Base-by-base conservation (phyloP, 1,140 invertebrate genomes). In the Drosophila rhopaloa region DNA sequence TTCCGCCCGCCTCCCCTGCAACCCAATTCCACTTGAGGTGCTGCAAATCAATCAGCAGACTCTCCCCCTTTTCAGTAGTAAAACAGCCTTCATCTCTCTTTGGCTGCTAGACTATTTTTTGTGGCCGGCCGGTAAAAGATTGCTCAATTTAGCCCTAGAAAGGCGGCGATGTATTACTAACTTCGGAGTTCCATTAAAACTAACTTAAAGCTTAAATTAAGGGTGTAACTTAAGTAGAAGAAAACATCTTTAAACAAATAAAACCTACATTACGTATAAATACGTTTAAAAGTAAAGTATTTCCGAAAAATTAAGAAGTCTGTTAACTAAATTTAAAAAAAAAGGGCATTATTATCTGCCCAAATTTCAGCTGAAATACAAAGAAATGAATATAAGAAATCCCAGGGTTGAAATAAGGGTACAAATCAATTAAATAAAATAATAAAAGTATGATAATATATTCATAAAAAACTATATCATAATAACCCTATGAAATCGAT, bases 21-120 rank as follows among this genome's bases (percentile, higher is more conserved):
- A 44, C 48, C 43, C 47, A 50, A 50, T 43, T 48, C 32, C 81
- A 81, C 70, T 86, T 57, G 82, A 82, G 80, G 67, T 65, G 75
- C 61, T 48, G 55, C 80, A 75, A 82, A 83, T 82, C 80, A 82
- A 82, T 83, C 80, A 83, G 80, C 55, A 58, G 56, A 51, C 43
- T 35, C 48, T 51, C 54, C 37, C 65, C 43, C 13, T 43, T 46
- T 51, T 16, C 8, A 38, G 48, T 16, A 32, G 29, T 1, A 32
- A 32, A 32, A 24, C 41, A 53, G 56, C 13, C 43, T 47, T n/a
- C 32, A 24, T 40, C 43, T 41, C 6, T 16, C 48, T 63, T 32
- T 43, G 8, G 57, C 9, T 37, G 16, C 11, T 14, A n/a, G 48
- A 51, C 46, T 38, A 40, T 29, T 14, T 53, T 54, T 46, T 35